Evolutionary conservation across 2,113 vertebrate genomes (phyloP).

Genomic region (Otus sunia): DNA sequence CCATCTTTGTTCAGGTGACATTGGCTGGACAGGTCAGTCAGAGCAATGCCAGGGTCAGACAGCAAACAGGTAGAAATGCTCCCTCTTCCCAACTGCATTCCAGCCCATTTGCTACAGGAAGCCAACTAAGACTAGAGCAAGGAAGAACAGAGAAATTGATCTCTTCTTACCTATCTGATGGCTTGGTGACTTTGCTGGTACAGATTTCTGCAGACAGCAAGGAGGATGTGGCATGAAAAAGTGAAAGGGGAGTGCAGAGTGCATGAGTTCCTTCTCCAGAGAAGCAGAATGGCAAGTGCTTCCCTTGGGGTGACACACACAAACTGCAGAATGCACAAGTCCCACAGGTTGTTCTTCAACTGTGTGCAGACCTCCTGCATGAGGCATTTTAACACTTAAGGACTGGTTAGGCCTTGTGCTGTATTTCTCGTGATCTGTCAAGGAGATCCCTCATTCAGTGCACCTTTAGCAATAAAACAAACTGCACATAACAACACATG

Average conservation of each 20-base stretch:
- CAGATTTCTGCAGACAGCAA: not conserved
- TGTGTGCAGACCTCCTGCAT: rapidly evolving
- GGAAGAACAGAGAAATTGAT: not conserved
- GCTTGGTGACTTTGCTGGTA: not conserved
- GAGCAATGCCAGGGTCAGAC: not conserved
- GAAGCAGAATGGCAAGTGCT: not conserved
- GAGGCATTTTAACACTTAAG: not conserved
- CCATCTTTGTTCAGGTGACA: not conserved
- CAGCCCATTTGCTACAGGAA: not conserved
- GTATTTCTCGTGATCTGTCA: not conserved
- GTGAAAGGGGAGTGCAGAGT: not conserved
- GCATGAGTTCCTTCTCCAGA: not conserved
- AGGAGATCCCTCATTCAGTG: not conserved
- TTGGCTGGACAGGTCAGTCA: not conserved
- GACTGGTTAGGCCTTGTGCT: not conserved
- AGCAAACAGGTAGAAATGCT: not conserved
- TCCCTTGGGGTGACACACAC: not conserved
- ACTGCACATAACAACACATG: not conserved
- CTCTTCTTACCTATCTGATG: not conserved
- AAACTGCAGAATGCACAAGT: not conserved
- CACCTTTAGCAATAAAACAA: not conserved
- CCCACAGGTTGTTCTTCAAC: not conserved
- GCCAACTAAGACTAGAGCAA: not conserved
- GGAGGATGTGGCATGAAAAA: not conserved
- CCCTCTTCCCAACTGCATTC: not conserved